Evolutionary conservation across 2,113 vertebrate species (phyloP).

Genomic region (Entosphenus tridentatus): DNA sequence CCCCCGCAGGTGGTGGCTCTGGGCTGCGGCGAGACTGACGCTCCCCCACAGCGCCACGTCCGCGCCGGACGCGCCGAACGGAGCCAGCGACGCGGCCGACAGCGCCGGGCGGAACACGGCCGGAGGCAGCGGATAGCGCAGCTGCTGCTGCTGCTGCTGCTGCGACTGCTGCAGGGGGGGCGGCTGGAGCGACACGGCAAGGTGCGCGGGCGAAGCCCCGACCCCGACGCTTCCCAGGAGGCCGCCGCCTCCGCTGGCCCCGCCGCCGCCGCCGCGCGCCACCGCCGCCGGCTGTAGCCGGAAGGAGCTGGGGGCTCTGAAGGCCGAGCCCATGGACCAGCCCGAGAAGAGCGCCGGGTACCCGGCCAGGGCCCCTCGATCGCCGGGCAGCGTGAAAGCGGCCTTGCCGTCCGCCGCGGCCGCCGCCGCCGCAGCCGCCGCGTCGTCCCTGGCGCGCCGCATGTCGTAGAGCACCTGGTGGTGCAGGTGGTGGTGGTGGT

Average conservation of each 20-base stretch:
- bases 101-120: no score
- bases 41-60: conserved; percentile 6
- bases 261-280: background rate
- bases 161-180: no score
- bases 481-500: conserved; percentile 14
- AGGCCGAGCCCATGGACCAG: conserved; percentile 89
- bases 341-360: conserved; percentile 67
- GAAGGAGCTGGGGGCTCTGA: conserved; percentile 67
- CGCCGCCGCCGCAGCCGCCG: conserved; percentile 21
- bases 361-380: conserved; percentile 42
- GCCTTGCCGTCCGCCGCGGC: conserved; percentile 28
- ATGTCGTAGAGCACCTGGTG: conserved; percentile 8
- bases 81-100: background rate
- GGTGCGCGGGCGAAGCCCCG: no score
- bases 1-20: background rate
- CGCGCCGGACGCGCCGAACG: background rate
- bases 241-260: no score
- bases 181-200: no score
- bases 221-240: no score
- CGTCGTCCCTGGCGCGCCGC: no score
- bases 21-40: background rate
- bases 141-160: conserved; percentile 89
- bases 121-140: conserved; percentile 22
- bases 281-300: conserved; percentile 17
- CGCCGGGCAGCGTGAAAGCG: conserved; percentile 41